These are phyloP conservation scores for Drosophila orena DNA, from an alignment of 1,140 invertebrate species.

Conservation along the genomic window DNA sequence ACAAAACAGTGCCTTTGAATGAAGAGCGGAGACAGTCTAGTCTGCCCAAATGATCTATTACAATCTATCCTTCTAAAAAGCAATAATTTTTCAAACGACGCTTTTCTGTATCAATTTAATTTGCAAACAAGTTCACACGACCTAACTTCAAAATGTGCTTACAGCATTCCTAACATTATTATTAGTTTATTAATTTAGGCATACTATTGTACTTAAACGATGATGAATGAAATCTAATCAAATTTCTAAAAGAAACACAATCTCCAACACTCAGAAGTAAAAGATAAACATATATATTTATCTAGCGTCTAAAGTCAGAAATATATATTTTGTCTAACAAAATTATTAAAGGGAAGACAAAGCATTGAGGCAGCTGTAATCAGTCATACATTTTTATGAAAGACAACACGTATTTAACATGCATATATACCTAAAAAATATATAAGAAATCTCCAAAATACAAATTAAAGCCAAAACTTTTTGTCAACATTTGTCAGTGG, in stretches of 20 bases:
- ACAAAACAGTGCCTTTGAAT: slow-evolving; percentile 79
- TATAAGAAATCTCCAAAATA: slow-evolving; percentile 40
- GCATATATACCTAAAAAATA: slow-evolving; percentile 35
- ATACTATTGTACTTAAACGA: slow-evolving; percentile 63
- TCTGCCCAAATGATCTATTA: slow-evolving; percentile 23
- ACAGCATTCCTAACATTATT: slow-evolving; percentile 38
- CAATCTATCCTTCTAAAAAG: slow-evolving; percentile 23
- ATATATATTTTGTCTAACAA: slow-evolving; percentile 80
- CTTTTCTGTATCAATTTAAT: slow-evolving; percentile 9
- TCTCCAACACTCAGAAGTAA: slow-evolving; percentile 45
- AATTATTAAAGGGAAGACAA: slow-evolving; percentile 48
- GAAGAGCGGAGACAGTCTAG: slow-evolving; percentile 23
- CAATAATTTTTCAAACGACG: slow-evolving; percentile 26
- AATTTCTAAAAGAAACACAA: slow-evolving; percentile 75
- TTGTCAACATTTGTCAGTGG: slow-evolving; percentile 17
- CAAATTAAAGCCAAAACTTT: slow-evolving; percentile 33
- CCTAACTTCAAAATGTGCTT: slow-evolving; percentile 32
- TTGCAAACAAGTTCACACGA: slow-evolving; percentile 15
- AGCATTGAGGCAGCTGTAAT: slow-evolving; percentile 56
- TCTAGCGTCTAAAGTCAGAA: slow-evolving; percentile 51
- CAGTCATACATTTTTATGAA: slow-evolving; percentile 74
- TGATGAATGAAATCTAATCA: slow-evolving; percentile 64
- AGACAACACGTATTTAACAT: slow-evolving; percentile 59
- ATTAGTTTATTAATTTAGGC: slow-evolving; percentile 42
- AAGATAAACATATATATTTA: slow-evolving; percentile 47